Base-by-base conservation (phyloP, 2,113 vertebrate species). In the Asarcornis scutulata region DNA sequence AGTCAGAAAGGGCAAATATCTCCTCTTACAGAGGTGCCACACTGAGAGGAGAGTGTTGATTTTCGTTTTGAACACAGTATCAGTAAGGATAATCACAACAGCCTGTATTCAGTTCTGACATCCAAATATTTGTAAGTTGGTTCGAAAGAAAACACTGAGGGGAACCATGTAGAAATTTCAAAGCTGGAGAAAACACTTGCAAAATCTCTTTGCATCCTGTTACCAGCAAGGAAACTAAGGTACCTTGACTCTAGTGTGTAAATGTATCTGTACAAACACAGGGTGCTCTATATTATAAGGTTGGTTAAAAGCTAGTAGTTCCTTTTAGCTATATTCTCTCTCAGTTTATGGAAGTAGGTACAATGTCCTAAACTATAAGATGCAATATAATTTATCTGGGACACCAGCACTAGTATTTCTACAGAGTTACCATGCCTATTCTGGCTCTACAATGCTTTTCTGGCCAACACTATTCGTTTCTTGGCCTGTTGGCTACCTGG, bases 1-100 rank as follows among this genome's bases (percentile, higher is more conserved):
- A 72, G 18, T 81, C 64, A 68, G 48, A 68, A 85, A 31, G 59
- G 22, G 13, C 29, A 73, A 85, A 64, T 42, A 48, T 17, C 40
- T 81, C 48, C 36, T 53, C 13, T 58, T 46, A 63, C 42, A 74
- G 44, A 84, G 42, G 42, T 31, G 15, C 48, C 26, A 78, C 8
- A 27, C 18, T 36, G 48, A 73, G 40, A 64, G 36, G 3, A 78
- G 13, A 44, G 3, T 21, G 26, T 4, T 63, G 66, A 34, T 73
- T 91, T 67, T 84, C 25, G 9, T 58, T 88, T 85, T 74, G 76
- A 69, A 69, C 10, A 23, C 73, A 38, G 0, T 59, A 69, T 32
- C 55, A 34, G 38, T 32, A n/a, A 63, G 31, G 20, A 64, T 78
- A 63, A 60, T 29, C 1, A 3, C 0, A 1, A 17, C 59, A 36